A percentile compares a stretch with the other conserved stretches of the same genome.
Conservation (phyloP, 1,140 invertebrate species). For the Nephotettix cincticeps region DNA sequence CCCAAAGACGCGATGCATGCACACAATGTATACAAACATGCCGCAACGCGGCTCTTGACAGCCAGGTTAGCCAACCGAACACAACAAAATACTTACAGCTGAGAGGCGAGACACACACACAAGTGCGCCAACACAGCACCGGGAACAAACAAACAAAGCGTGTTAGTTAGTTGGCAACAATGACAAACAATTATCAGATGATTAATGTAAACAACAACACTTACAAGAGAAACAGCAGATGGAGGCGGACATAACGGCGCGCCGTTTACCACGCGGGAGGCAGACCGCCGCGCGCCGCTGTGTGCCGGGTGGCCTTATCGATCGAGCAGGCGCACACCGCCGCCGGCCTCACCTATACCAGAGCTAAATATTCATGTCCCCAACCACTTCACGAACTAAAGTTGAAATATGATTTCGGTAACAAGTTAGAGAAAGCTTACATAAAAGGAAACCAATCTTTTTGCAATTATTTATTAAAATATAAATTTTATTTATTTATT, state of each 20-base stretch:
- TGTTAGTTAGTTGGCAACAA: neutral
- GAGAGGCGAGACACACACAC: neutral
- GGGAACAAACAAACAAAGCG: neutral
- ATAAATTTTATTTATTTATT: no score
- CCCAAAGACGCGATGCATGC: neutral
- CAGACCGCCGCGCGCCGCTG: neutral
- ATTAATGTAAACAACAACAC: neutral
- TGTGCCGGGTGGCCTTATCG: neutral
- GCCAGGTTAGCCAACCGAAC: conserved; percentile 10
- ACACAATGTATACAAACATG: neutral
- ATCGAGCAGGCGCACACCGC: neutral
- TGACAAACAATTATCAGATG: neutral
- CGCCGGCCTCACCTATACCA: neutral
- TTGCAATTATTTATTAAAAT: no score
- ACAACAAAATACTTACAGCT: conserved; percentile 7
- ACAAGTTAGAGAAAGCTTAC: no score
- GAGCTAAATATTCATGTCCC: neutral
- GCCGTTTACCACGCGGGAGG: neutral
- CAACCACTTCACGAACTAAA: neutral
- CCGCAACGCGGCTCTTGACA: neutral
- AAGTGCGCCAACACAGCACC: neutral
- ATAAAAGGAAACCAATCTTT: no score
- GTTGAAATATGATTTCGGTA: no score
- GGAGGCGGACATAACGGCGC: neutral
- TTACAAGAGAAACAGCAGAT: conserved; percentile 16